Conservation (phyloP, 2,797 vertebrate species). For the Acrossocheilus wenchowensis region DNA sequence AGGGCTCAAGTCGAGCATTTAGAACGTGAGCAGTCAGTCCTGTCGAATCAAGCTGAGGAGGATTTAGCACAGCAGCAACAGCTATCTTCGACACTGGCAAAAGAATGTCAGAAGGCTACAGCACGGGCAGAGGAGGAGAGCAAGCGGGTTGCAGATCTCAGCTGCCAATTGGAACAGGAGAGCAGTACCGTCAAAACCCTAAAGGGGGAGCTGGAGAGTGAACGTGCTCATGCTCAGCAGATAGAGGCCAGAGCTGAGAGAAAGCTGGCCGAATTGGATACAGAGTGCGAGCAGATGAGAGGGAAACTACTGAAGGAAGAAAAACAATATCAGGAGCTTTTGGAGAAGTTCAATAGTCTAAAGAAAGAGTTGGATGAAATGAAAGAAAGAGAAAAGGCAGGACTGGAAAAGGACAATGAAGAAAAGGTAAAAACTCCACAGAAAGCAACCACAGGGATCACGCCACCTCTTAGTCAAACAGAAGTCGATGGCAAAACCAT, state of each 20-base stretch:
- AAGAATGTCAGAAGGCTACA: conserved; percentile 91
- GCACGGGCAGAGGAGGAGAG: conserved; percentile 90
- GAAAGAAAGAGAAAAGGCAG: conserved; percentile 60
- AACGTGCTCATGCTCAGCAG: conserved; percentile 80
- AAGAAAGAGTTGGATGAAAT: conserved; percentile 73
- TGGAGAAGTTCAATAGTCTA: conserved; percentile 83
- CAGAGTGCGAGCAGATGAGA: conserved; percentile 86
- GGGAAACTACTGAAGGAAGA: conserved; percentile 87
- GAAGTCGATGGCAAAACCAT: conserved; percentile 74
- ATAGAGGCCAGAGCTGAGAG: conserved; percentile 87
- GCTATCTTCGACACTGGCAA: conserved; percentile 86
- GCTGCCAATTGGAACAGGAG: conserved; percentile 84
- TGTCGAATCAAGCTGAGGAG: conserved; percentile 87
- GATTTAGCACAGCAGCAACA: conserved; percentile 90
- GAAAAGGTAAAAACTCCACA: conserved; percentile 59
- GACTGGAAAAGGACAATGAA: conserved; percentile 39
- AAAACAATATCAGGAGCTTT: conserved; percentile 84
- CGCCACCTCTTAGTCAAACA: conserved; percentile 82
- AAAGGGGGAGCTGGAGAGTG: conserved; percentile 81
- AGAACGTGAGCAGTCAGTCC: conserved; percentile 87
- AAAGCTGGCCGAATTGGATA: conserved; percentile 88
- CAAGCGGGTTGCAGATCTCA: conserved; percentile 84
- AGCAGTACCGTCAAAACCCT: conserved; percentile 80
- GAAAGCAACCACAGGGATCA: conserved; percentile 41
- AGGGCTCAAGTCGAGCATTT: conserved; percentile 84